Base-by-base conservation (phyloP, 2,797 vertebrate genomes). In the Poeciliopsis paucimaculata region DNA sequence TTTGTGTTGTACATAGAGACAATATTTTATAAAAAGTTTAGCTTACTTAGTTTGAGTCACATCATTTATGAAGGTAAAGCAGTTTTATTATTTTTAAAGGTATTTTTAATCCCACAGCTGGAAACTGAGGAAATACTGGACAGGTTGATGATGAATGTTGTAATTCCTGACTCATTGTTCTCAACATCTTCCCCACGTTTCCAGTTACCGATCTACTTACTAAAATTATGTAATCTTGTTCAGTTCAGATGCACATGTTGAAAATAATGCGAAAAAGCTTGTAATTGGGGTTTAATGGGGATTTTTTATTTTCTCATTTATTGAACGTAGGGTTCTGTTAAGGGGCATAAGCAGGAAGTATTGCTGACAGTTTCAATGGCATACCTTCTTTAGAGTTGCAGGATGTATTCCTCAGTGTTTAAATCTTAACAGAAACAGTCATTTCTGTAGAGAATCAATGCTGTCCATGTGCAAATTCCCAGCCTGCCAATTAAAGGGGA, bases 201-300 rank as follows among this genome's bases (percentile, higher is more conserved):
- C 36, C 43, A 76, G 45, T 72, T 77, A 68, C 13, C 45, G 66
- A 53, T 82, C 23, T 78, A 64, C 51, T 77, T 64, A 81, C n/a
- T 20, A 60, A 74, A 31, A 82, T 55, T 76, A 15, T n/a, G 51
- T 31, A 47, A 16, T 75, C 28, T 45, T 72, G 7, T 72, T n/a
- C 74, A 77, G 79, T 72, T 34, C 68, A 76, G 71, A 78, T 76
- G 39, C 34, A 49, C 74, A 71, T 57, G 34, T 23, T 11, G 34
- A 18, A 39, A 23, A 39, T 39, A 23, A 18, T 2, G 16, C 9
- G 2, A 34, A 16, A 60, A 60, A 34, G 28, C 13, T 34, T 62
- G 2, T 31, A 62, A 62, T 6, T 28, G 18, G 11, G 18, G 8
- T 34, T 64, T 39, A 10, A 18, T 10, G 18, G 5, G 3, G 18